Evolutionary conservation across 2,888 invertebrate species (phyloP), one percentile per base, ranked within the genome.

Genomic region (Eilema sororculum): DNA sequence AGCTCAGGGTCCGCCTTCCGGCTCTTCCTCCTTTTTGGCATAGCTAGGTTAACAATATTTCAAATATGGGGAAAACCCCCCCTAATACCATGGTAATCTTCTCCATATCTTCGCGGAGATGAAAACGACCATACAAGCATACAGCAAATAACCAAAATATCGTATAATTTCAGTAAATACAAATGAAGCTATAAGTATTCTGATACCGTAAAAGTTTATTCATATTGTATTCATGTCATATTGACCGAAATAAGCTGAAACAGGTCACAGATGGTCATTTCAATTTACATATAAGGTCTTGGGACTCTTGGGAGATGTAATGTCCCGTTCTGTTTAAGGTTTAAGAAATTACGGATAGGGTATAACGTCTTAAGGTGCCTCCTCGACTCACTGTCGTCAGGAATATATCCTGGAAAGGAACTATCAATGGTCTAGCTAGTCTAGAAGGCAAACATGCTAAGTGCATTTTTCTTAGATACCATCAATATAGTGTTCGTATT

Each of bases 241-340:
- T 52, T 52, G 52, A n/a, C n/a, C 52, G 52, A 52, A 52, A 52
- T 52, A 52, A 52, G 52, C n/a, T 1, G 9, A 52, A 46, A n/a
- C n/a, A n/a, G 52, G 52, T 52, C 52, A 52, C 52, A 52, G n/a
- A 52, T 52, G n/a, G 52, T n/a, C n/a, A 8, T 52, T n/a, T 52
- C 52, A n/a, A 52, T 52, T 52, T n/a, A n/a, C 52, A 52, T 46
- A 46, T 46, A 52, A 2, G 52, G 52, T 52, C 52, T n/a, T n/a
- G n/a, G n/a, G n/a, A n/a, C n/a, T n/a, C 28, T 52, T 52, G 1
- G 46, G 52, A 52, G 52, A 52, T 9, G n/a, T n/a, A 52, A 52
- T 9, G n/a, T 52, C 52, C 8, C n/a, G 52, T 46, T 6, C 46
- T 37, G 13, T 16, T 16, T 13, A 46, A 46, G 46, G 46, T 46